Percentiles rank a stretch among this genome's conserved stretches.
Conservation (phyloP, 2,113 vertebrate genomes). For the Leuciscus idus region DNA sequence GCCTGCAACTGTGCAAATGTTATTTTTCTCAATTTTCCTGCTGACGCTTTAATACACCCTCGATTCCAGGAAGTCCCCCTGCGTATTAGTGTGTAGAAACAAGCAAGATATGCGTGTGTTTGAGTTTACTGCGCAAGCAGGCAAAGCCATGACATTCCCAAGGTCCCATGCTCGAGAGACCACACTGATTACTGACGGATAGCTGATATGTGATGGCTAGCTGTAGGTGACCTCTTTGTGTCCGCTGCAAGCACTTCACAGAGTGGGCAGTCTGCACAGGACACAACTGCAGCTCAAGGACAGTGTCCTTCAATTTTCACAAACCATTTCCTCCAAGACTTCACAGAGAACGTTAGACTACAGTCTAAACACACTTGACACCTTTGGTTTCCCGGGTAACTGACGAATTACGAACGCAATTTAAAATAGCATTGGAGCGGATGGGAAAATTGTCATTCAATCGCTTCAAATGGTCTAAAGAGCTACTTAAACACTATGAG, state of each 20-base stretch:
- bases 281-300: slow-evolving; percentile 12
- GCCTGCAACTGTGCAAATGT: slow-evolving; percentile 12
- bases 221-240: not conserved
- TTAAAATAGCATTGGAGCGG: slow-evolving; percentile 16
- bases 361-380: slow-evolving; percentile 13
- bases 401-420: not conserved
- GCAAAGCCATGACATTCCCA: slow-evolving; percentile 19
- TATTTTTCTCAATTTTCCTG: slow-evolving; percentile 4
- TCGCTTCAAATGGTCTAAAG: not conserved
- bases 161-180: slow-evolving; percentile 10
- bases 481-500: slow-evolving; percentile 7
- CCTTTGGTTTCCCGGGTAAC: not conserved
- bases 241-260: not conserved
- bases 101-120: not conserved
- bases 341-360: not conserved
- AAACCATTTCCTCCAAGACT: slow-evolving; percentile 39
- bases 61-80: not conserved
- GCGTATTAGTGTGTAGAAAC: slow-evolving; percentile 3
- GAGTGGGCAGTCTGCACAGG: not conserved
- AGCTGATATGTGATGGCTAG: slow-evolving; percentile 10
- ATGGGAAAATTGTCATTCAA: slow-evolving; percentile 3
- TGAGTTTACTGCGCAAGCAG: not conserved
- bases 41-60: not conserved
- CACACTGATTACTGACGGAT: slow-evolving; percentile 21
- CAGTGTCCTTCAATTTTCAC: slow-evolving; percentile 35